These are phyloP conservation scores for Apamea monoglypha DNA, from an alignment of 2,888 invertebrate genomes.

Conservation along the genomic window DNA sequence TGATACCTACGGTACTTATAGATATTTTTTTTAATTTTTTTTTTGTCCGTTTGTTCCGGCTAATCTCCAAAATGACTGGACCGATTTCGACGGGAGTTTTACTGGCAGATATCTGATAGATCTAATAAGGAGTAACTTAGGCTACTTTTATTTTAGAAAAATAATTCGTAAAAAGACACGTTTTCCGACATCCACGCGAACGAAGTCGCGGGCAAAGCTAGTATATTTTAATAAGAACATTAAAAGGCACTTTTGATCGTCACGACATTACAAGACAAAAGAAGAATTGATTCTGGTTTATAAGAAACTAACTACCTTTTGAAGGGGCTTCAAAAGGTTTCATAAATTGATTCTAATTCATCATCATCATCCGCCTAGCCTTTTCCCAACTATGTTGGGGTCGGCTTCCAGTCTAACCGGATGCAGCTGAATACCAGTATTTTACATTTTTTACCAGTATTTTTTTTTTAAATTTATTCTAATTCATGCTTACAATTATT, in stretches of 20 bases:
- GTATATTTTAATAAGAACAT: not conserved
- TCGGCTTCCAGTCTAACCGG: no score
- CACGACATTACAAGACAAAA: not conserved
- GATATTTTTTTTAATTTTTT: no score
- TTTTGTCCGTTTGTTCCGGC: no score
- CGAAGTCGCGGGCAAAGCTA: not conserved
- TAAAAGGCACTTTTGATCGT: not conserved
- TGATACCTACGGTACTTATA: no score
- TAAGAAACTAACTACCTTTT: no score
- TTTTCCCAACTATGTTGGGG: no score
- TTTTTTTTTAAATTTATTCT: constrained; percentile 7
- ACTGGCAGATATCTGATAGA: not conserved
- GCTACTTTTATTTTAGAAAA: not conserved
- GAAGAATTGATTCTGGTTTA: not conserved
- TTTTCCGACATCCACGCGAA: not conserved
- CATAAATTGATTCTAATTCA: constrained; percentile 3
- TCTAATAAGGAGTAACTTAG: not conserved
- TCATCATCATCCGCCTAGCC: no score
- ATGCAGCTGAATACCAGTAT: no score
- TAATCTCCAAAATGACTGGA: no score
- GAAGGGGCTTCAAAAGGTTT: not conserved
- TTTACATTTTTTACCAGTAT: no score
- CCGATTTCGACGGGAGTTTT: not conserved
- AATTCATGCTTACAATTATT: constrained; percentile 1
- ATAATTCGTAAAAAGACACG: not conserved